These are phyloP conservation scores for Drusus annulatus DNA, from an alignment of 1,140 invertebrate species.

Conservation along the genomic window DNA sequence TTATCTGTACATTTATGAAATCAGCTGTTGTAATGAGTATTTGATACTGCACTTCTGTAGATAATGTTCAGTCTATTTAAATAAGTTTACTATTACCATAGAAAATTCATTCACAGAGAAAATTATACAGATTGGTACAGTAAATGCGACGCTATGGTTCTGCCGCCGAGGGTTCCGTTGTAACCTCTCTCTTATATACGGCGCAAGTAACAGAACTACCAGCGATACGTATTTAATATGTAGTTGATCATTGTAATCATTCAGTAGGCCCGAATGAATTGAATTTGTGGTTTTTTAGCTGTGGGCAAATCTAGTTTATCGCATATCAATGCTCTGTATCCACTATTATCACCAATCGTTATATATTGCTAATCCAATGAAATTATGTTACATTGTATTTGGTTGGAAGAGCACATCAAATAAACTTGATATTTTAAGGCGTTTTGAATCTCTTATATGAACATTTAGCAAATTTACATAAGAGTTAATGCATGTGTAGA, in stretches of 20 bases:
- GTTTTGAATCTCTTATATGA: constrained; percentile 35
- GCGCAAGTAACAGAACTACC: too few species aligned
- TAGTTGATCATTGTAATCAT: too few species aligned
- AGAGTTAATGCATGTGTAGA: constrained; percentile 36
- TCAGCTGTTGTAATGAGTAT: constrained; percentile 12
- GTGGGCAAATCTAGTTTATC: background rate
- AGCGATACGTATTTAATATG: too few species aligned
- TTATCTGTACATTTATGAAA: constrained; percentile 8
- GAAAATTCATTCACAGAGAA: too few species aligned
- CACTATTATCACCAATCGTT: background rate
- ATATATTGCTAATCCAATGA: too few species aligned
- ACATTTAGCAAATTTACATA: constrained; percentile 19
- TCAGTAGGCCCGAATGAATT: background rate
- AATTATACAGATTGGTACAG: too few species aligned
- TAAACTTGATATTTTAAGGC: constrained; percentile 30
- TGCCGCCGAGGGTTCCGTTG: too few species aligned
- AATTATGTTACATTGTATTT: too few species aligned
- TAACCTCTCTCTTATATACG: too few species aligned
- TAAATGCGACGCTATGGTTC: too few species aligned
- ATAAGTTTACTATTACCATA: too few species aligned
- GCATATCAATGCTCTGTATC: background rate
- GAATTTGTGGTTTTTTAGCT: too few species aligned
- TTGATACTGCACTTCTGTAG: constrained; percentile 24
- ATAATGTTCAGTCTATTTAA: background rate
- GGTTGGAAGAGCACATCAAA: background rate